phyloP scores from a whole-genome alignment of 2,113 vertebrate species.

The Pelecanoides urinatrix region DNA sequence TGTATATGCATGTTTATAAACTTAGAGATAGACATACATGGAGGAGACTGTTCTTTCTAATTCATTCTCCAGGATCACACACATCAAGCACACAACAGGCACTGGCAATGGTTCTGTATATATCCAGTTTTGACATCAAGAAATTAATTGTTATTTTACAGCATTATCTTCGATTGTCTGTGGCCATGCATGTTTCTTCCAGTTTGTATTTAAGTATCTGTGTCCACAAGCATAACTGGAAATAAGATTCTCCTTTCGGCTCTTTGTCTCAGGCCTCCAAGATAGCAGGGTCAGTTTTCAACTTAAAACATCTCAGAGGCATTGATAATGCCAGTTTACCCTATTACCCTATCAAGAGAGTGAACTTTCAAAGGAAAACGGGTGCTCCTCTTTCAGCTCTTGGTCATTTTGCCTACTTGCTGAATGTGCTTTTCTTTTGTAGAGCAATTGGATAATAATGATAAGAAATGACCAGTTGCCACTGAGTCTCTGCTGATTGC shows the following conservation, averaged over 20 bases:
- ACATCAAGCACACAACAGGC: not conserved
- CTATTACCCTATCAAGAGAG: not conserved
- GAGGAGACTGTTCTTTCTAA: not conserved
- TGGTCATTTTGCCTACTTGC: not conserved
- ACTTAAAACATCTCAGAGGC: not conserved
- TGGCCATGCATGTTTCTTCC: not conserved
- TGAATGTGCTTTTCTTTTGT: not conserved
- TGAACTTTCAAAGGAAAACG: not conserved
- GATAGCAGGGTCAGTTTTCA: not conserved
- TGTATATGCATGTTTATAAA: not conserved
- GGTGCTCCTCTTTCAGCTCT: not conserved
- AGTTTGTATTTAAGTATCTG: not conserved
- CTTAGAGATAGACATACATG: not conserved
- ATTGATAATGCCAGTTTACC: not conserved
- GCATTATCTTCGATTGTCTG: not conserved
- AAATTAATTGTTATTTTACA: not conserved
- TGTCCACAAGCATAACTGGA: not conserved
- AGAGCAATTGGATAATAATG: not conserved
- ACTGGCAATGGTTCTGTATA: not conserved
- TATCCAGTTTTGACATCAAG: not conserved
- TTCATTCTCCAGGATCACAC: not conserved
- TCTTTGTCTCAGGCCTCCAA: not conserved
- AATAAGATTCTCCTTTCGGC: not conserved
- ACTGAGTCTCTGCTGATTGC: not conserved
- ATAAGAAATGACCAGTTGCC: not conserved